Evolutionary conservation across 2,113 vertebrate genomes (phyloP).

Genomic region (Corythaixoides concolor): DNA sequence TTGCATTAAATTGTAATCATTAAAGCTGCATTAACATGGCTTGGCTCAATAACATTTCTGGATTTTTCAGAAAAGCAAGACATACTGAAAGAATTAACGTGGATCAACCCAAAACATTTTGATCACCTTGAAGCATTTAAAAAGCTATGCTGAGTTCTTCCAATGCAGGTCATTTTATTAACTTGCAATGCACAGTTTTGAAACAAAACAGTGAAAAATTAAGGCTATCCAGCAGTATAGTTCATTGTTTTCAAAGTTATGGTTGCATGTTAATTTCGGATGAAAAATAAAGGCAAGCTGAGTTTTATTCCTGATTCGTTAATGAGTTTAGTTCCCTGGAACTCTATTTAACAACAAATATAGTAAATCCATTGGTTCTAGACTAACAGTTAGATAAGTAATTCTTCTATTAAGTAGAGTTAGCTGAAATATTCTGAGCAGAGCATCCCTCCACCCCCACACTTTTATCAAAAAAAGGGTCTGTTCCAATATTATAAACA

Average conservation of each 20-base stretch:
- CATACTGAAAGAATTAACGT: slow-evolving; percentile 5
- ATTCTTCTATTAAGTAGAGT: neutral
- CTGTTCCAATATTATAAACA: neutral
- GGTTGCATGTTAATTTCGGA: slow-evolving; percentile 22
- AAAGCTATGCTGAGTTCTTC: neutral
- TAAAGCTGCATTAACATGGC: neutral
- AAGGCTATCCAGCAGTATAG: neutral
- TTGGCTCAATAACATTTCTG: neutral
- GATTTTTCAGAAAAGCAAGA: neutral
- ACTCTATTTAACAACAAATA: slow-evolving; percentile 4
- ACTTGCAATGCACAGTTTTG: neutral
- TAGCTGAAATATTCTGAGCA: neutral
- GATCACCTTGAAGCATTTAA: slow-evolving; percentile 34
- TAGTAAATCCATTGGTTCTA: slow-evolving; percentile 1
- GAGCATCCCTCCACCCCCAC: neutral
- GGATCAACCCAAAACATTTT: neutral
- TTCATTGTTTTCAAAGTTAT: slow-evolving; percentile 18
- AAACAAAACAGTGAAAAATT: slow-evolving; percentile 14
- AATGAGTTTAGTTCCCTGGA: neutral
- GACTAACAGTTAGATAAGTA: neutral
- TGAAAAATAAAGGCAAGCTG: slow-evolving; percentile 30
- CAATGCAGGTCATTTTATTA: neutral
- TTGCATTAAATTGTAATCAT: neutral
- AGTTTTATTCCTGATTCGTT: slow-evolving; percentile 5
- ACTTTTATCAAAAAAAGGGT: slow-evolving; percentile 35